Evolutionary conservation across 2,797 vertebrate species (phyloP), one percentile per base, ranked within the genome.

Genomic region (Rhincodon typus): DNA sequence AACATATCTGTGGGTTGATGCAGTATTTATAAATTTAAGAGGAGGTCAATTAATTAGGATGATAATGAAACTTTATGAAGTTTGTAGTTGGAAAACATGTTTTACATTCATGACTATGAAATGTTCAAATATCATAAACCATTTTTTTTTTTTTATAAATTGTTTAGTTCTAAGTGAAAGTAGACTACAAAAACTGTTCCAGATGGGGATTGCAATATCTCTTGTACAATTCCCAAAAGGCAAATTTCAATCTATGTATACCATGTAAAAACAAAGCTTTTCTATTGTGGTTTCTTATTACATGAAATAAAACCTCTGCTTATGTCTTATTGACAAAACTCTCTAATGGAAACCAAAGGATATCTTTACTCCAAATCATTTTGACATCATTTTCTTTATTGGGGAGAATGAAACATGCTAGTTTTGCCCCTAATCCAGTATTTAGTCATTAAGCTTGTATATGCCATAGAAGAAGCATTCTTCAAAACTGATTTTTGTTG

Each of bases 141-240:
- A 42, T 38, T 1, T 46, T 46, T 50, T 27, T 46, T 69, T 50
- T 27, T 46, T 69, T 74, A 17, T 34, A 74, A 77, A 77, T 53
- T 94, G 42, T 74, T 23, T 93, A 67, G 34, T 67, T 67, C n/a
- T 67, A 38, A 67, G 3, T 21, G 17, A 21, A 93, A 66, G 90
- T 19, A 69, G 34, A 67, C 88, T 6, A 95, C 12, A 77, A 95
- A 53, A 57, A 53, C 70, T 95, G 30, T 50, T 77, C 70, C 94
- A 77, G 94, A 95, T 77, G 46, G 94, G 79, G 66, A 94, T 95
- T 19, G 88, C 88, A 53, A 94, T 84, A 57, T 84, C 82, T 95
- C 95, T 96, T 88, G 34, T 94, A 21, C 53, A 88, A 93, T 87
- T 96, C 96, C 95, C 95, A 46, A 67, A 69, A 95, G 96, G 53